A percentile compares a stretch with the other conserved stretches of the same genome.
These are phyloP conservation scores for Heliconius charithonia DNA, from an alignment of 2,888 invertebrate species.

Conservation along the genomic window DNA sequence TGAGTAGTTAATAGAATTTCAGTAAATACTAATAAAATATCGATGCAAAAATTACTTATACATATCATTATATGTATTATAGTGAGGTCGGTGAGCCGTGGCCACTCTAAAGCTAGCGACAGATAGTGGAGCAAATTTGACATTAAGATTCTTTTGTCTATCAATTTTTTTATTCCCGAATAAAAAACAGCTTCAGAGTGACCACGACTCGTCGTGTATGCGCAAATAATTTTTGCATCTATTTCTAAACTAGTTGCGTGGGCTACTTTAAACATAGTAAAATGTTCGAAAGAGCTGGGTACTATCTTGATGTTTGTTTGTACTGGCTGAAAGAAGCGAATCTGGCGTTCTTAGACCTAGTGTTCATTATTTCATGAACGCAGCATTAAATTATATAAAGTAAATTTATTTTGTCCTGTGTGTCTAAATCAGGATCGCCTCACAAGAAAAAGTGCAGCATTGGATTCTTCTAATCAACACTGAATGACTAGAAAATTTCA, in stretches of 20 bases:
- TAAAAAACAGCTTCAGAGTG: too few relatives aligned
- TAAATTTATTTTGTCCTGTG: not conserved
- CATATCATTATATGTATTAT: too few relatives aligned
- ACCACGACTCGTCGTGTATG: not conserved
- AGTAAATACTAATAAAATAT: too few relatives aligned
- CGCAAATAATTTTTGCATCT: conserved; percentile 27
- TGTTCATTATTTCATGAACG: conserved; percentile 47
- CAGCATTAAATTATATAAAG: not conserved
- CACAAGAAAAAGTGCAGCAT: not conserved
- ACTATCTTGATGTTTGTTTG: conserved; percentile 81
- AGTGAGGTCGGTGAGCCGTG: too few relatives aligned
- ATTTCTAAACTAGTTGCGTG: conserved; percentile 29
- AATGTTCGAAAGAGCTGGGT: conserved; percentile 73
- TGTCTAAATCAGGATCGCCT: not conserved
- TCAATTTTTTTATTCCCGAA: too few relatives aligned
- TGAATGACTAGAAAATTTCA: not conserved
- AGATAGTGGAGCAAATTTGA: too few relatives aligned
- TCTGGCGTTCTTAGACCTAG: conserved; percentile 71
- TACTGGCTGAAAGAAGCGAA: conserved; percentile 81
- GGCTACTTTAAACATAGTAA: conserved; percentile 46
- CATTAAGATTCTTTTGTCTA: too few relatives aligned
- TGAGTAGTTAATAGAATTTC: too few relatives aligned
- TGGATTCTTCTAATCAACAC: not conserved
- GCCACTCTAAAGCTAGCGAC: too few relatives aligned
- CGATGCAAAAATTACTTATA: too few relatives aligned